These are phyloP conservation scores for Anas platyrhynchos DNA, from an alignment of 2,113 vertebrate species.

Conservation along the genomic window DNA sequence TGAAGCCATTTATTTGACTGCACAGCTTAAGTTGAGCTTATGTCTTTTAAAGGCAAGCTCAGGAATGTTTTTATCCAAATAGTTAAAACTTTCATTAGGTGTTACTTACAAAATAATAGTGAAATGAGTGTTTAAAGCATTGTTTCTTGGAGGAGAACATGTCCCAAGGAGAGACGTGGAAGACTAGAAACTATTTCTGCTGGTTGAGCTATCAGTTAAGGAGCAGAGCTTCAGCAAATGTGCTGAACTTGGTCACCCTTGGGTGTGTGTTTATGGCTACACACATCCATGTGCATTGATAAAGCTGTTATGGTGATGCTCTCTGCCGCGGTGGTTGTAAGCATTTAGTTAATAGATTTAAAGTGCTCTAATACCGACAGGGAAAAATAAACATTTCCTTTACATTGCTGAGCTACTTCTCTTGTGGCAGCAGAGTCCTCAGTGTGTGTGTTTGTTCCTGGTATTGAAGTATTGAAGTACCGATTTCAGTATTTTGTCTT, in stretches of 20 bases:
- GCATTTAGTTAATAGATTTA: neutral
- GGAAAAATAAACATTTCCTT: neutral
- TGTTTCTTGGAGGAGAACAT: neutral
- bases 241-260: neutral
- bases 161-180: neutral
- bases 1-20: neutral
- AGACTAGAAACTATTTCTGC: neutral
- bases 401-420: neutral
- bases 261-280: neutral
- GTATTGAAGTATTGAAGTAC: neutral
- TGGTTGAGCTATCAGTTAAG: neutral
- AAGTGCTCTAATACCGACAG: neutral
- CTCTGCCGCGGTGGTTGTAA: neutral
- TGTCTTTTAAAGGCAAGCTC: neutral
- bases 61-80: neutral
- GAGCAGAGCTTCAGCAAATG: neutral
- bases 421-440: neutral
- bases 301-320: accelerated
- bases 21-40: neutral
- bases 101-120: neutral
- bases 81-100: neutral
- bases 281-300: neutral
- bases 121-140: neutral
- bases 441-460: neutral
- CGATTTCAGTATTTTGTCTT: neutral